A percentile compares a stretch with the other conserved stretches of the same genome.
phyloP scores from a whole-genome alignment of 2,113 vertebrate species.

The Lophius piscatorius region DNA sequence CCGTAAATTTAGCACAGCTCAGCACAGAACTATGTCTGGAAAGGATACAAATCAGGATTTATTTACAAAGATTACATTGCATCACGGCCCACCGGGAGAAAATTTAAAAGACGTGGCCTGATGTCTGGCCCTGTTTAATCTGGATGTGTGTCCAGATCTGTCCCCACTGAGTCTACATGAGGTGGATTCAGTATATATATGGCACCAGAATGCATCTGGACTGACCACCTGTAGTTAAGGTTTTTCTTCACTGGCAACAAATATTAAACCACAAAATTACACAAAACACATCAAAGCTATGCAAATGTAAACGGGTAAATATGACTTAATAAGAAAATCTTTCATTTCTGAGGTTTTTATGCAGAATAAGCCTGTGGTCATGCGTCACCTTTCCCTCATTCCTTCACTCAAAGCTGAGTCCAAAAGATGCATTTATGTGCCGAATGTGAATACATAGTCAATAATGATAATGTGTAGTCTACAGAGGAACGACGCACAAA shows the following conservation, averaged over 20 bases:
- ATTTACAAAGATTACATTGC: conserved; percentile 1
- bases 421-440: conserved; percentile 22
- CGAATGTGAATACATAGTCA: conserved; percentile 7
- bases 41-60: conserved; percentile 13
- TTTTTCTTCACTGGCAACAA: too few relatives aligned
- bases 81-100: neutral
- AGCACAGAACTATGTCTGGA: conserved; percentile 18
- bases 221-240: neutral
- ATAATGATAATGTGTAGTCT: neutral
- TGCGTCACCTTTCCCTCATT: too few relatives aligned
- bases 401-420: too few relatives aligned
- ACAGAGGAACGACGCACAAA: too few relatives aligned
- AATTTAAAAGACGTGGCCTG: too few relatives aligned
- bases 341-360: too few relatives aligned
- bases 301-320: too few relatives aligned
- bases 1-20: conserved; percentile 60
- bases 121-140: neutral
- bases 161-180: conserved; percentile 1
- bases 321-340: too few relatives aligned
- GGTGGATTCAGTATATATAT: conserved; percentile 35
- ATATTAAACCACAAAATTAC: too few relatives aligned
- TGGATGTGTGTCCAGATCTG: neutral
- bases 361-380: too few relatives aligned
- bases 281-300: neutral
- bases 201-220: conserved; percentile 9